These are phyloP conservation scores for Geotrypetes seraphini DNA, from an alignment of 2,797 vertebrate species.

Conservation along the genomic window DNA sequence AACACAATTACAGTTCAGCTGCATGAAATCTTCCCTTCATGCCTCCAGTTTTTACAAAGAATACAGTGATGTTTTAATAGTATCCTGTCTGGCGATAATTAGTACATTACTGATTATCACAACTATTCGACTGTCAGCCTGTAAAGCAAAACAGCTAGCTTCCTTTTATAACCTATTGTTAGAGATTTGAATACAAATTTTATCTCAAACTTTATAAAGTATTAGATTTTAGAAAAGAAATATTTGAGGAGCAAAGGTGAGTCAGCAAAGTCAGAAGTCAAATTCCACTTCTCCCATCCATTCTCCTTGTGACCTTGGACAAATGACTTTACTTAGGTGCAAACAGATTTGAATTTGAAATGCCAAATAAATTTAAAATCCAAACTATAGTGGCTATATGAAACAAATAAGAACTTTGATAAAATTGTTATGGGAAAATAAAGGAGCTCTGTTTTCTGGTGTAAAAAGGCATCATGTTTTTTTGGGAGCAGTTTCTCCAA, in stretches of 20 bases:
- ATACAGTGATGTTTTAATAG: conserved; percentile 23
- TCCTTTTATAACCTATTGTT: conserved; percentile 35
- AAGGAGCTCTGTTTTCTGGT: too few relatives aligned
- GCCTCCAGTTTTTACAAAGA: conserved; percentile 21
- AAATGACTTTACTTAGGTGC: too few relatives aligned
- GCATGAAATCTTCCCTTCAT: conserved; percentile 25
- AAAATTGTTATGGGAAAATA: too few relatives aligned
- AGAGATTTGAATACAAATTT: neutral
- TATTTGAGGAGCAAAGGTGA: too few relatives aligned
- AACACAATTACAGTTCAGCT: conserved; percentile 19
- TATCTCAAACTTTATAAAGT: conserved; percentile 51
- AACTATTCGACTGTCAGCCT: conserved; percentile 16
- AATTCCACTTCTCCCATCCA: too few relatives aligned
- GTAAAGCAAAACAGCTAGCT: conserved; percentile 21
- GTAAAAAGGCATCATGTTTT: too few relatives aligned
- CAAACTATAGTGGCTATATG: neutral
- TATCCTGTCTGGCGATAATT: conserved; percentile 28
- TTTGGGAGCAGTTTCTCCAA: too few relatives aligned
- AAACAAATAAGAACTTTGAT: neutral
- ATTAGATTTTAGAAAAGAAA: neutral
- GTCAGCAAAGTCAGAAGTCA: too few relatives aligned
- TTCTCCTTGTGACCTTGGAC: too few relatives aligned
- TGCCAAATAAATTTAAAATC: too few relatives aligned
- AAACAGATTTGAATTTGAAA: too few relatives aligned
- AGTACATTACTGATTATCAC: conserved; percentile 21